Conservation (phyloP, 37 sponge, comb jelly and placozoan species). For the Diacarnus erythraeanus region DNA sequence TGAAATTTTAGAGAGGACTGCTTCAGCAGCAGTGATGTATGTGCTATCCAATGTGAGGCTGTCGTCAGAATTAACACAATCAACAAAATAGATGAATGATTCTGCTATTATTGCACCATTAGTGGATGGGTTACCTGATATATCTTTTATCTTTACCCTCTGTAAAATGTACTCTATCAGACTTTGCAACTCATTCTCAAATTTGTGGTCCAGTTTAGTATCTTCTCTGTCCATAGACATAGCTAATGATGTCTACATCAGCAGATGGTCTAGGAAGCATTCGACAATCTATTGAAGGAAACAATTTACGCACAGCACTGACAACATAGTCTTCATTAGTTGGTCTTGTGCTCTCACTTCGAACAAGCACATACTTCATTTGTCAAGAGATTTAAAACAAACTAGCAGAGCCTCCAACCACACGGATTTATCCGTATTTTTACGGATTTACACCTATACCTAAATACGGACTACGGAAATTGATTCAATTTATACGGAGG, state of each 20-base stretch:
- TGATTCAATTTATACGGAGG: too few relatives aligned
- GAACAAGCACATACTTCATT: conserved; percentile 19
- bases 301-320: not conserved
- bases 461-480: too few relatives aligned
- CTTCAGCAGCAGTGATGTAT: not conserved
- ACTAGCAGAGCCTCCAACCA: too few relatives aligned
- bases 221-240: not conserved
- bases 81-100: not conserved
- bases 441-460: too few relatives aligned
- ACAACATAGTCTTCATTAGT: not conserved
- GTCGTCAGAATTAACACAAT: not conserved
- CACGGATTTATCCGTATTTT: too few relatives aligned
- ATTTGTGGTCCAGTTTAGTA: not conserved
- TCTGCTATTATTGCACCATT: not conserved
- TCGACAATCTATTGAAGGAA: conserved; percentile 10
- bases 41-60: not conserved
- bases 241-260: not conserved
- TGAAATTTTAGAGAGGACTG: not conserved
- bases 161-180: not conserved
- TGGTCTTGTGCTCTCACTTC: not conserved
- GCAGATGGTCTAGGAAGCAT: not conserved
- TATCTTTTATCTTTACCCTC: not conserved
- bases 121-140: not conserved
- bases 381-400: too few relatives aligned
- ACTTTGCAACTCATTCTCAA: not conserved